Conservation (phyloP, 2,888 invertebrate species). For the Lamellibrachia columna region DNA sequence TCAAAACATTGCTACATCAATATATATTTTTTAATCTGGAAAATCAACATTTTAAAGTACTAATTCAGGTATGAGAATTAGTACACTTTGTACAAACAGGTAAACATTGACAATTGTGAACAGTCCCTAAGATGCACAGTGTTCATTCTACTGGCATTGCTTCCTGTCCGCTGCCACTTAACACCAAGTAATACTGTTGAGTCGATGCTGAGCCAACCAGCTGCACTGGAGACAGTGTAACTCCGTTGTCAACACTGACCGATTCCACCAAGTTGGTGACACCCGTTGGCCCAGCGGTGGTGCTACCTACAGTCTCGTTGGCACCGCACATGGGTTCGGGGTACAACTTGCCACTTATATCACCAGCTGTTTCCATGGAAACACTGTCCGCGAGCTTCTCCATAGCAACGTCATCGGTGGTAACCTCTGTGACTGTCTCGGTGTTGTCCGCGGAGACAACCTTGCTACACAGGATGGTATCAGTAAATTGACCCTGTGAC, state of each 20-base stretch:
- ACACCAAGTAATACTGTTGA: neutral
- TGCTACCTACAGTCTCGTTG: neutral
- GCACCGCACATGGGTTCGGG: neutral
- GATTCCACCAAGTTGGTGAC: neutral
- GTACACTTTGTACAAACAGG: no score
- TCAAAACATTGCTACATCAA: no score
- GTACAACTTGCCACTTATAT: neutral
- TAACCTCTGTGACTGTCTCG: neutral
- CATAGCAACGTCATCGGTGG: neutral
- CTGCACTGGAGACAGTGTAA: neutral
- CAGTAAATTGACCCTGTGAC: neutral
- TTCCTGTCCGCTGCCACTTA: neutral
- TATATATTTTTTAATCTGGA: no score
- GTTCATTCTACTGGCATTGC: no score
- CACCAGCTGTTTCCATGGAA: neutral
- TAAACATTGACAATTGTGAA: no score
- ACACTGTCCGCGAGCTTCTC: neutral
- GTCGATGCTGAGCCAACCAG: neutral
- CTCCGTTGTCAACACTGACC: neutral
- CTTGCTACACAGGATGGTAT: neutral
- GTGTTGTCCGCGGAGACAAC: neutral
- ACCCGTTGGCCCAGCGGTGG: neutral
- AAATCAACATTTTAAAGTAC: no score
- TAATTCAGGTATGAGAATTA: no score
- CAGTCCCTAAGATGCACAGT: no score